Conservation (phyloP, 2,888 invertebrate species). For the Zaprionus lineosus region DNA sequence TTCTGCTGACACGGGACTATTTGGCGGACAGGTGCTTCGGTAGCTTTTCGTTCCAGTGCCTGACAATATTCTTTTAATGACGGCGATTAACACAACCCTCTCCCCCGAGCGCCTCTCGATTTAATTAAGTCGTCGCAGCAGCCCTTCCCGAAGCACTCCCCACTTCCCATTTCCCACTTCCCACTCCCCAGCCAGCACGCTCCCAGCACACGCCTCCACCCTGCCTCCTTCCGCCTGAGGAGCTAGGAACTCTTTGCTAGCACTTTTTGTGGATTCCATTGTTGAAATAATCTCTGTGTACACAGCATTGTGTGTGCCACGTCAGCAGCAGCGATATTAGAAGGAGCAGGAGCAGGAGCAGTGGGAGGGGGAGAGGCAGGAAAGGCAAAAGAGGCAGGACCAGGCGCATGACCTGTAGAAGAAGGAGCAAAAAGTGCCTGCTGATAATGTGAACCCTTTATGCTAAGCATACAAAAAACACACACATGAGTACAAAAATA, state of each 20-base stretch:
- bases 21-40: conserved; percentile 54
- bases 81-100: conserved; percentile 61
- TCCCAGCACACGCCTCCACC: too few relatives aligned
- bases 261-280: conserved; percentile 72
- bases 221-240: too few relatives aligned
- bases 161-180: neutral
- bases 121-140: conserved; percentile 72
- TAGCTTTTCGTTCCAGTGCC: conserved; percentile 60
- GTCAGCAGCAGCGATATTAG: conserved; percentile 58
- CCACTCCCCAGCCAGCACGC: conserved; percentile 38
- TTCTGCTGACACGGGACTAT: conserved; percentile 21
- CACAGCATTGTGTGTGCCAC: conserved; percentile 55
- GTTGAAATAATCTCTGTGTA: conserved; percentile 72
- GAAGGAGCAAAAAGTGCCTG: conserved; percentile 5
- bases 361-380: neutral
- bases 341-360: conserved; percentile 1
- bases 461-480: conserved; percentile 9
- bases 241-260: conserved; percentile 24
- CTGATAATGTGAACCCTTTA: conserved; percentile 32
- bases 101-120: conserved; percentile 38
- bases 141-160: neutral
- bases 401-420: neutral
- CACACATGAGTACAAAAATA: conserved; percentile 4
- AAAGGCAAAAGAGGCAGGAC: conserved; percentile 28
- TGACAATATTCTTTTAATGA: conserved; percentile 77